Evolutionary conservation across 2,888 invertebrate genomes (phyloP).

Genomic region (Sphaeridia pumilis): DNA sequence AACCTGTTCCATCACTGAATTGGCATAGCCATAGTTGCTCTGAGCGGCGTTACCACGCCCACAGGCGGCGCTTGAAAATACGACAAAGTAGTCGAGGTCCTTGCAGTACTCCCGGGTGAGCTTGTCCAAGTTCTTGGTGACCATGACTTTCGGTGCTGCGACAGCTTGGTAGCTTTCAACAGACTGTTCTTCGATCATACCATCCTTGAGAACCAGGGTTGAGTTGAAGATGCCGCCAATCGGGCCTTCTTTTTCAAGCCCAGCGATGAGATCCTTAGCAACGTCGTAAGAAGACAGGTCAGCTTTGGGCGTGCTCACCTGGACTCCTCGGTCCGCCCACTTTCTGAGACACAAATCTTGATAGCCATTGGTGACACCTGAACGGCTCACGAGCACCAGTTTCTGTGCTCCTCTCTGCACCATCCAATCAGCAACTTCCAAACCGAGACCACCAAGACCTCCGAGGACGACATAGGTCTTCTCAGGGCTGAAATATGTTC

Average conservation of each 20-base stretch:
- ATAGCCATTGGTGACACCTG: constrained; percentile 16
- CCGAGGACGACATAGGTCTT: constrained; percentile 48
- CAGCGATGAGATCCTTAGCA: constrained; percentile 4
- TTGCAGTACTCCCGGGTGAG: constrained; percentile 50
- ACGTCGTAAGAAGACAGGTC: constrained; percentile 5
- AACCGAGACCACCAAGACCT: constrained; percentile 34
- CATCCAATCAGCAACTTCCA: constrained; percentile 17
- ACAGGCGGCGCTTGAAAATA: constrained; percentile 83
- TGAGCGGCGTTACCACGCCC: constrained; percentile 86
- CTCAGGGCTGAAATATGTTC: constrained; percentile 46
- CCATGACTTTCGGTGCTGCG: constrained; percentile 65
- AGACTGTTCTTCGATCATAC: constrained; percentile 49
- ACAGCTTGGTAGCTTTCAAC: constrained; percentile 55
- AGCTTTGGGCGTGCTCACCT: constrained; percentile 3
- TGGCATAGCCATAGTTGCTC: constrained; percentile 80
- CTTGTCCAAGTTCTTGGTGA: constrained; percentile 64
- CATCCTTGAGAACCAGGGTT: constrained; percentile 49
- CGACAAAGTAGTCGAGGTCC: constrained; percentile 58
- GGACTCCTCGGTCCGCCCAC: constrained; percentile 6
- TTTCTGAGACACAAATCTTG: constrained; percentile 12
- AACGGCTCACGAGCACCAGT: constrained; percentile 13
- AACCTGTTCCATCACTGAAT: constrained; percentile 79
- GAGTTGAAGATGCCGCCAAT: constrained; percentile 87
- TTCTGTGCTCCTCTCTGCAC: constrained; percentile 13
- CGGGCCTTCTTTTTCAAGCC: constrained; percentile 52